phyloP scores from a whole-genome alignment of 1,140 invertebrate genomes.

The Neuroterus valhalla region DNA sequence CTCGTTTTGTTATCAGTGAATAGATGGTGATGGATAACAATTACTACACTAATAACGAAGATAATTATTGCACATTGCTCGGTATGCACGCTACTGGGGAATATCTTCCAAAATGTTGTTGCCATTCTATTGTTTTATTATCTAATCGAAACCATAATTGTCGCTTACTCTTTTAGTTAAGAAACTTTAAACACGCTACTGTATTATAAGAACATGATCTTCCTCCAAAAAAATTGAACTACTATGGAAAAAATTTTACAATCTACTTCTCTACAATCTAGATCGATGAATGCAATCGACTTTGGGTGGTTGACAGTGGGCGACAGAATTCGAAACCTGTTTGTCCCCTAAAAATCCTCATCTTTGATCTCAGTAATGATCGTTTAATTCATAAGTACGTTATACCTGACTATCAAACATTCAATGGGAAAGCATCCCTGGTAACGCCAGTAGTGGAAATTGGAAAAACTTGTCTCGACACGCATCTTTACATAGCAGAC shows the following conservation, averaged over 20 bases:
- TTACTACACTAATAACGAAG: conserved; percentile 10
- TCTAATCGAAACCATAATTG: no score
- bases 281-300: conserved; percentile 78
- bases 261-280: conserved; percentile 40
- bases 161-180: no score
- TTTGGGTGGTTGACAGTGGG: conserved; percentile 78
- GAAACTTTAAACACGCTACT: no score
- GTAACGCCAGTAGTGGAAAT: conserved; percentile 72
- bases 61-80: not conserved
- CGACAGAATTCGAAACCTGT: conserved; percentile 66
- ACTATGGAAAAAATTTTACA: not conserved
- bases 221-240: not conserved
- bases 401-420: conserved; percentile 64
- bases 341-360: conserved; percentile 77
- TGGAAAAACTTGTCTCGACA: conserved; percentile 66
- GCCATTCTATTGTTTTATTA: not conserved
- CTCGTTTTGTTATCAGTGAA: conserved; percentile 1
- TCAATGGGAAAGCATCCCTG: conserved; percentile 62
- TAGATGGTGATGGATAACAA: conserved; percentile 17
- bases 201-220: not conserved
- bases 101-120: not conserved
- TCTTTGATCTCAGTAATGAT: conserved; percentile 77
- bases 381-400: conserved; percentile 73
- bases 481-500: conserved; percentile 72
- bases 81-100: conserved; percentile 1